A percentile compares a stretch with the other conserved stretches of the same genome.
phyloP scores from a whole-genome alignment of 2,113 vertebrate species.

The Ondatra zibethicus region DNA sequence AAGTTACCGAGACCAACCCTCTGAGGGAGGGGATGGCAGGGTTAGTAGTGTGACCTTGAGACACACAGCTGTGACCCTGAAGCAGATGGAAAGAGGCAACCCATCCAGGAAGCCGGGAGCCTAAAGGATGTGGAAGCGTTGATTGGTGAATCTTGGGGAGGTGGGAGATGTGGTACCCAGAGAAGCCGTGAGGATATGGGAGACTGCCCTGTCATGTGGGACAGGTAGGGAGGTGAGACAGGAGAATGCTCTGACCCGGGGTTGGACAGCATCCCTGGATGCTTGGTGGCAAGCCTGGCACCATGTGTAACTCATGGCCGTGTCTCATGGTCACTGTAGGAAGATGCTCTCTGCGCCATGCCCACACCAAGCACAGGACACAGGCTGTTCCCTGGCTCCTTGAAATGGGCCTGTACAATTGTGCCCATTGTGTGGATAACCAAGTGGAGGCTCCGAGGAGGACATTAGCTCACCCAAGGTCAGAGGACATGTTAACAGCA shows the following conservation, averaged over 20 bases:
- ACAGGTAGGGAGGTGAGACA: rapidly evolving
- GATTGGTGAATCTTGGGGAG: rapidly evolving
- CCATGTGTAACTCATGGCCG: too few relatives aligned
- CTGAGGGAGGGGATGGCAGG: too few relatives aligned
- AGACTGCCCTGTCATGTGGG: background rate
- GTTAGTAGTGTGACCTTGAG: background rate
- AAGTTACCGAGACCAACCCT: background rate
- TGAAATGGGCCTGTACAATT: too few relatives aligned
- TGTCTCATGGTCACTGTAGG: background rate
- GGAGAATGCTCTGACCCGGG: rapidly evolving
- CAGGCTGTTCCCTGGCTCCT: background rate
- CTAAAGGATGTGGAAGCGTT: too few relatives aligned
- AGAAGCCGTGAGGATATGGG: rapidly evolving
- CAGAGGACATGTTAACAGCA: too few relatives aligned
- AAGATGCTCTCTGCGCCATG: background rate
- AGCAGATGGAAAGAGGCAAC: too few relatives aligned
- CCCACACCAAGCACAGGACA: too few relatives aligned
- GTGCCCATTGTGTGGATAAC: background rate
- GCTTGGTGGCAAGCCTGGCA: background rate
- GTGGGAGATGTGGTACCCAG: background rate
- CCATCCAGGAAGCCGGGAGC: background rate
- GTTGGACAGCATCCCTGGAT: rapidly evolving
- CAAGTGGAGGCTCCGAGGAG: background rate
- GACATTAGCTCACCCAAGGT: background rate
- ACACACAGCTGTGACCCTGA: background rate